These are phyloP conservation scores for Cephus pulcher DNA, from an alignment of 2,888 invertebrate genomes.

Conservation along the genomic window DNA sequence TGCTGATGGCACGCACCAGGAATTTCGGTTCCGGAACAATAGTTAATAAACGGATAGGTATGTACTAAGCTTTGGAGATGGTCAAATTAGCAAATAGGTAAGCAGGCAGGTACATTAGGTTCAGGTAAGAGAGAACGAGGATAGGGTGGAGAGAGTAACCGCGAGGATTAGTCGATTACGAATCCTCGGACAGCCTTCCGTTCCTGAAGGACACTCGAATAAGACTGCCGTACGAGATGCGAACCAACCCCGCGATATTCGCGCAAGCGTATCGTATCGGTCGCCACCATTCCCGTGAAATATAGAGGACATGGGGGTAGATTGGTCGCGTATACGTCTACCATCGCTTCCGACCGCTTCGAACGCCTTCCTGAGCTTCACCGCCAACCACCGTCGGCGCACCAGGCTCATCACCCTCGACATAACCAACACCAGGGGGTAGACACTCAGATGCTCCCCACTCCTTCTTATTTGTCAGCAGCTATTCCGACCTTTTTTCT, in stretches of 20 bases:
- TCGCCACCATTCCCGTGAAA: background rate
- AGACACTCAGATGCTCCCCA: too few species aligned
- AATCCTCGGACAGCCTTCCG: background rate
- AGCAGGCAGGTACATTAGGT: background rate
- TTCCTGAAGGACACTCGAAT: constrained; percentile 23
- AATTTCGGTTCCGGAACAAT: background rate
- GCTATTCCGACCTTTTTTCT: too few species aligned
- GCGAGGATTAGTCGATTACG: background rate
- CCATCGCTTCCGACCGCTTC: background rate
- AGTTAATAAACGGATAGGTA: background rate
- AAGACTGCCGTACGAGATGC: constrained; percentile 39
- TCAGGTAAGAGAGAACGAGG: background rate
- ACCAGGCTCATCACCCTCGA: background rate
- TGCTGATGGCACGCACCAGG: background rate
- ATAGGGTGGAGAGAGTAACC: background rate
- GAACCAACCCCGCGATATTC: constrained; percentile 12
- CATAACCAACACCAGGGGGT: background rate
- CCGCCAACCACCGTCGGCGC: background rate
- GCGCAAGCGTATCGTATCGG: constrained; percentile 1
- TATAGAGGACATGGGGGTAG: background rate
- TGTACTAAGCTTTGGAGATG: background rate
- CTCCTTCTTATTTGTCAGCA: too few species aligned
- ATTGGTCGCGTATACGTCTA: background rate
- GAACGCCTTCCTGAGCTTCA: background rate
- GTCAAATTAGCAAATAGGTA: background rate